These are phyloP conservation scores for Rhopalosiphum maidis DNA, from an alignment of 1,140 invertebrate genomes.

Conservation along the genomic window DNA sequence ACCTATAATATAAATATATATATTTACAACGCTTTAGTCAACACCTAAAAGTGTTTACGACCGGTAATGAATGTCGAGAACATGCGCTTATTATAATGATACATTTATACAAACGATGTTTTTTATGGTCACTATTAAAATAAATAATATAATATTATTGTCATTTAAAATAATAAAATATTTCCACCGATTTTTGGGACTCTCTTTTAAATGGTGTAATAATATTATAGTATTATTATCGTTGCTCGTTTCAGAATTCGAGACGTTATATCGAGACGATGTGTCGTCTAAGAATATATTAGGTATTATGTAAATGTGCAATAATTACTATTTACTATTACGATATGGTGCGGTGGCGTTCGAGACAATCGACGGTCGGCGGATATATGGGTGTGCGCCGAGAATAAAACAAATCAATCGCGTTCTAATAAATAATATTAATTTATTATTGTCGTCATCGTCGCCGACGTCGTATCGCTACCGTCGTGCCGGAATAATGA, in stretches of 20 bases:
- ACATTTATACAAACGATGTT: neutral
- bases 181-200: neutral
- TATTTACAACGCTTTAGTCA: conserved; percentile 30
- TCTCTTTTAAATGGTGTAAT: neutral
- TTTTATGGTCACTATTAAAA: neutral
- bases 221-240: neutral
- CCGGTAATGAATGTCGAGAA: neutral
- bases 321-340: neutral
- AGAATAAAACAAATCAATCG: neutral
- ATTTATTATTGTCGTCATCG: neutral
- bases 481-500: neutral
- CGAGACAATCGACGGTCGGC: neutral
- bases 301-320: neutral
- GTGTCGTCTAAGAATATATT: neutral
- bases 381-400: neutral
- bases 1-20: neutral
- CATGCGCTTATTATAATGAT: neutral
- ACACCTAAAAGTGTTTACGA: conserved; percentile 30
- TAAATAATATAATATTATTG: neutral
- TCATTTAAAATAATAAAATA: neutral
- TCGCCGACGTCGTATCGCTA: neutral
- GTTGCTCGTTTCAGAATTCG: neutral
- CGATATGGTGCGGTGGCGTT: neutral
- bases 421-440: neutral
- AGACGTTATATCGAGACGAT: neutral